Conservation (phyloP, 2,113 vertebrate genomes). For the Cygnus atratus region DNA sequence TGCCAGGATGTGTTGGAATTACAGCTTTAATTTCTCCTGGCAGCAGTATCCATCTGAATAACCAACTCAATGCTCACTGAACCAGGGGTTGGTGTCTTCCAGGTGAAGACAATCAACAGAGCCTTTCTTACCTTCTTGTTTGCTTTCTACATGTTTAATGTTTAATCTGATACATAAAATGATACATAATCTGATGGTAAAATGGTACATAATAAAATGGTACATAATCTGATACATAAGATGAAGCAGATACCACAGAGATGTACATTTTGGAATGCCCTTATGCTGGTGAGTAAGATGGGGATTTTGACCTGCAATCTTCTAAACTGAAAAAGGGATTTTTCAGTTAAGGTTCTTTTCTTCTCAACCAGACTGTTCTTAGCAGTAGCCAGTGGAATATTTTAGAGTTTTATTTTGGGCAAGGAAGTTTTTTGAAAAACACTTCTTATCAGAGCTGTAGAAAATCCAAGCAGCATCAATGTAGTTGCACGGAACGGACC, state of each 20-base stretch:
- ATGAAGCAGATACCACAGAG: neutral
- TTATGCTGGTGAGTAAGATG: neutral
- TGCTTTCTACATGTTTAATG: neutral
- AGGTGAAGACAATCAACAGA: neutral
- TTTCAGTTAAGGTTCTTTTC: neutral
- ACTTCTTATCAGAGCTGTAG: neutral
- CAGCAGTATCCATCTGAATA: neutral
- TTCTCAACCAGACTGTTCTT: neutral
- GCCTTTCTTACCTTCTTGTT: neutral
- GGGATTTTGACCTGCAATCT: neutral
- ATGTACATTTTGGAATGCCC: neutral
- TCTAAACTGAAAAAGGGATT: neutral
- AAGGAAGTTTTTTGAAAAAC: neutral
- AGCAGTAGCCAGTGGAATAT: neutral
- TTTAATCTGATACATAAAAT: too few species aligned
- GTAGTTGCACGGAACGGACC: neutral
- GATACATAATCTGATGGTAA: too few species aligned
- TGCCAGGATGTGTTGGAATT: neutral
- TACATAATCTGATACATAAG: accelerated
- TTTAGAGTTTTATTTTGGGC: neutral
- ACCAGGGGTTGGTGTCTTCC: neutral
- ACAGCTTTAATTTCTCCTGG: neutral
- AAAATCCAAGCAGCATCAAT: neutral
- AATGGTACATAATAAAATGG: too few species aligned
- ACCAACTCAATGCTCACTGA: accelerated